Evolutionary conservation across 2,888 invertebrate genomes (phyloP), one percentile per base, ranked within the genome.

Genomic region (Hartigia nigra): DNA sequence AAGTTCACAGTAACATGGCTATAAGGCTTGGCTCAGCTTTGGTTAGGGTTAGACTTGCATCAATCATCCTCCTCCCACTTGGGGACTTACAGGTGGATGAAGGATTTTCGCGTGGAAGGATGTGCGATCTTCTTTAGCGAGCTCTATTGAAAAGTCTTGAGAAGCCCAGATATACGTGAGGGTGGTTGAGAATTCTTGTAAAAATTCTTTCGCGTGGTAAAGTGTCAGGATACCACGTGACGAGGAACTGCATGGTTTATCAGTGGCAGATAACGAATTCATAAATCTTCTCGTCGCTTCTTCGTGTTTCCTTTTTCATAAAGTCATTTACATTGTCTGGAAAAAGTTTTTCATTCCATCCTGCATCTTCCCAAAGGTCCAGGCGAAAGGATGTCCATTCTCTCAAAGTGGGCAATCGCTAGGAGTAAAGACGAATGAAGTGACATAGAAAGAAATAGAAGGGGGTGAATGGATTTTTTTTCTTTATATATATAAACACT

Each of bases 401-500:
- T 55, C 9, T 2, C 55, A 5, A 55, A 23, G 55, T 55, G 55
- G 55, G 55, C 23, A 55, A 55, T 9, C 23, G 2, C 9, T 55
- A 23, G 23, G 9, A 55, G 23, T 23, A 55, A 9, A 55, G 55
- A 23, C 55, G 55, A 55, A 55, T 23, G 55, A 9, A 9, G 55
- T 23, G 23, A 5, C 55, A 76, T 69, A 74, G 77, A 77, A 37
- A 76, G 75, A 76, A 69, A 31, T 12, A 76, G 69, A 77, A 72
- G 74, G 70, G 55, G 31, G 31, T 34, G n/a, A 55, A n/a, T 79
- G 76, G 70, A n/a, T 78, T 76, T 79, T 77, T 80, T 76, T 79
- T 77, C 80, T 86, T 86, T 85, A 84, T 84, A 82, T 82, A 31
- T 72, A 85, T 84, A 86, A 89, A 86, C 83, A 84, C 82, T 87